Evolutionary conservation across 2,797 vertebrate genomes (phyloP).

Genomic region (Hydrolagus colliei): DNA sequence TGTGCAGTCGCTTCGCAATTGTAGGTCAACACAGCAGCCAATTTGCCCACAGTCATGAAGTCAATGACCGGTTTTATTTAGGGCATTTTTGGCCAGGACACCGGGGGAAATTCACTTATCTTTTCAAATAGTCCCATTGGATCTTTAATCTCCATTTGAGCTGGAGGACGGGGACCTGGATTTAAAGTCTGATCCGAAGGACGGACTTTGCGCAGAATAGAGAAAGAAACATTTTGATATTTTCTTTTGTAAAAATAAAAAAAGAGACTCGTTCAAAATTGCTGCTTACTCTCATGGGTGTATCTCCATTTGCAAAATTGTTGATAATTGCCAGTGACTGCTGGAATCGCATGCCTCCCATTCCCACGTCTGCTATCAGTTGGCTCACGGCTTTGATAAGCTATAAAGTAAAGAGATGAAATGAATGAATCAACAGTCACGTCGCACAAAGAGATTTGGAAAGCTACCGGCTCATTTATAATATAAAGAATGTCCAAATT

Average conservation of each 20-base stretch:
- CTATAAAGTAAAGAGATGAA: constrained; percentile 49
- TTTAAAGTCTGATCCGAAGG: no score
- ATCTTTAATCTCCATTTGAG: no score
- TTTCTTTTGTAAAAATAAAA: neutral
- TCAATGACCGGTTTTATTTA: no score
- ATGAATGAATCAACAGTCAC: neutral
- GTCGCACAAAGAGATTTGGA: neutral
- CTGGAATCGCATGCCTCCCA: constrained; percentile 90
- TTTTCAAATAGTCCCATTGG: no score
- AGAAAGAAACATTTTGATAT: neutral
- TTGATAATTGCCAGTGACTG: constrained; percentile 96
- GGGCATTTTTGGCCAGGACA: no score
- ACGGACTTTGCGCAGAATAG: no score
- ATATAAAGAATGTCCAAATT: neutral
- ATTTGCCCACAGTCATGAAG: no score
- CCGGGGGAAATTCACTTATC: no score
- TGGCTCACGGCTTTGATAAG: constrained; percentile 97
- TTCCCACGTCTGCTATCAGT: constrained; percentile 89
- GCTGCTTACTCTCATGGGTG: constrained; percentile 81
- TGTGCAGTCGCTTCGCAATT: no score
- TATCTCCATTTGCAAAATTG: constrained; percentile 95
- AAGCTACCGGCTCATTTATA: neutral
- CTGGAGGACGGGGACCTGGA: no score
- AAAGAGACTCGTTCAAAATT: neutral
- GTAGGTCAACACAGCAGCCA: no score